Conservation (phyloP, 1,140 invertebrate genomes). For the Lysiphlebus fabarum region DNA sequence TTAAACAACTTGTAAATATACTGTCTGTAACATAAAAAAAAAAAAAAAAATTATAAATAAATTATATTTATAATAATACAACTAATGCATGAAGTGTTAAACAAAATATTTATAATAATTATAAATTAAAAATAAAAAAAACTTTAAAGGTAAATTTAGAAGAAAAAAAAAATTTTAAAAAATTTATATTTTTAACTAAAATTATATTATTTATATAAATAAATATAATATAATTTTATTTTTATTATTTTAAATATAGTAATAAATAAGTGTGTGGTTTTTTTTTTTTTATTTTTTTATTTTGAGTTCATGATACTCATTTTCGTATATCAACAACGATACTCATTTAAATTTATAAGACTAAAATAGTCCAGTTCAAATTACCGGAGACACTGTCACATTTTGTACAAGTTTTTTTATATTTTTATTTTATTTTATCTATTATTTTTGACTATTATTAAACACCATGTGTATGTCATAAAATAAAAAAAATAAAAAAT, state of each 20-base stretch:
- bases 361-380: constrained; percentile 24
- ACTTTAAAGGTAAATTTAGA: no score
- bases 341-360: constrained; percentile 24
- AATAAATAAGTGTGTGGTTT: not conserved
- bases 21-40: not conserved
- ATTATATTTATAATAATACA: not conserved
- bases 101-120: not conserved
- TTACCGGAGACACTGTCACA: constrained; percentile 18
- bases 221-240: no score
- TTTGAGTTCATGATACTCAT: not conserved
- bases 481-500: no score
- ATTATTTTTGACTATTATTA: not conserved
- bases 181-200: no score
- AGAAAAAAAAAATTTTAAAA: no score
- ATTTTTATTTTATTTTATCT: not conserved
- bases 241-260: not conserved
- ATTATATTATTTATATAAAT: no score
- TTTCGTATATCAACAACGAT: constrained; percentile 5
- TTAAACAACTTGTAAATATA: constrained; percentile 20
- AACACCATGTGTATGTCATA: not conserved
- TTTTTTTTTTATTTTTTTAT: not conserved
- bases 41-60: not conserved
- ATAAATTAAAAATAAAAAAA: not conserved
- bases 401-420: not conserved
- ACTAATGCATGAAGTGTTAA: constrained; percentile 11